Base-by-base conservation (phyloP, 1,140 invertebrate genomes). In the Drosophila tropicalis region DNA sequence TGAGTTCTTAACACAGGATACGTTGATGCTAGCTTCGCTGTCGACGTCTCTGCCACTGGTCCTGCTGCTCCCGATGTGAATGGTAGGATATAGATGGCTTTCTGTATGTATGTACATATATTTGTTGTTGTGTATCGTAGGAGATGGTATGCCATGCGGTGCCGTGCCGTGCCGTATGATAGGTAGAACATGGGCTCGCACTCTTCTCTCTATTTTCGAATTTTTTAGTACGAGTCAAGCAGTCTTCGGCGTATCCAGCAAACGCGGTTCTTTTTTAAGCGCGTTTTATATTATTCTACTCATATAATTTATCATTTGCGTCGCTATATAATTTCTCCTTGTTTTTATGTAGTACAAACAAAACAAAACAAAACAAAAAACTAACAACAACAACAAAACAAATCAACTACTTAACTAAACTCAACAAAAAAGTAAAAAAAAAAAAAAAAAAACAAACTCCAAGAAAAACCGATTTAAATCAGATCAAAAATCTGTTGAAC, bases 271-370 rank as follows among this genome's bases (percentile, higher is more conserved):
- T 91, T 91, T 91, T 91, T 91, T 91, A 91, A 91, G 90, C 90
- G 90, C 90, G 90, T 91, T 91, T 91, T 91, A 73, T 91, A 90
- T 91, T 91, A 91, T 91, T 91, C 90, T 91, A 91, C 90, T 91
- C 90, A 91, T 91, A 91, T 91, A 91, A 91, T 91, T 91, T 91
- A 91, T 91, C 90, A 91, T 91, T 91, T 91, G 90, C 90, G 90
- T 91, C 90, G 90, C 90, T 91, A 72, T 91, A 90, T 91, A 71
- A 91, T 91, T 91, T 91, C 79, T 90, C 86, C 83, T 90, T 91
- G 86, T 90, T 91, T 89, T 79, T 51, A 51, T 73, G 90, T 91
- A 91, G 90, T 90, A 89, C 75, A 82, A 68, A 86, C 70, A 67
- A 66, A 40, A 57, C 64, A 79, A 62, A 67, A 72, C 72, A 65